A percentile compares a stretch with the other conserved stretches of the same genome.
These are phyloP conservation scores for Rhodeus uyekii DNA, from an alignment of 2,797 vertebrate genomes.

Conservation along the genomic window DNA sequence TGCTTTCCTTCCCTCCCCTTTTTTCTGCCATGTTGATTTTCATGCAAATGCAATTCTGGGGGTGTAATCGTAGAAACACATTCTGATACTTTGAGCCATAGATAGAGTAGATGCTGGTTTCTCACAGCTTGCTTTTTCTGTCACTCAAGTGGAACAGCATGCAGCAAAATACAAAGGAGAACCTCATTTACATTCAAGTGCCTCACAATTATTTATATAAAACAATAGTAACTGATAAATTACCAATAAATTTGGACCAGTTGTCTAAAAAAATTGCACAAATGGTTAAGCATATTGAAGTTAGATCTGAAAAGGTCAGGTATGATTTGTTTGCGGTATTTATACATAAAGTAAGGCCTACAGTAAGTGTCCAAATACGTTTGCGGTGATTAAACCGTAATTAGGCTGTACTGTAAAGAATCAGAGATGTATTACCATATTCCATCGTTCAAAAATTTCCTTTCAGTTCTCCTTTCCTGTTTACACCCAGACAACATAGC, in stretches of 20 bases:
- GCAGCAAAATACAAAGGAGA: neutral
- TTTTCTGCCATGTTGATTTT: slow-evolving; percentile 49
- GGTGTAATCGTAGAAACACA: slow-evolving; percentile 62
- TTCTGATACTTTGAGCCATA: slow-evolving; percentile 55
- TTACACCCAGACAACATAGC: neutral
- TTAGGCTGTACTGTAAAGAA: neutral
- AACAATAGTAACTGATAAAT: neutral
- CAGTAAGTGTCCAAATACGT: neutral
- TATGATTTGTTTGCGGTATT: neutral
- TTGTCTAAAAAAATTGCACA: neutral
- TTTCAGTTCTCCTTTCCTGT: neutral
- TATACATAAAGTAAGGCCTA: neutral
- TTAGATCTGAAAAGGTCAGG: neutral
- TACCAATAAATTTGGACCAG: too few species aligned
- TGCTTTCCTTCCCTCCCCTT: slow-evolving; percentile 13
- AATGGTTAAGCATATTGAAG: neutral
- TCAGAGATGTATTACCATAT: neutral
- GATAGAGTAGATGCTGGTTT: too few species aligned
- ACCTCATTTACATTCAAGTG: neutral
- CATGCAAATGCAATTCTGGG: slow-evolving; percentile 56
- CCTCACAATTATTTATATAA: too few species aligned
- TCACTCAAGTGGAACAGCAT: slow-evolving; percentile 11
- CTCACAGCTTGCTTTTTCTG: too few species aligned
- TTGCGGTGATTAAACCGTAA: neutral
- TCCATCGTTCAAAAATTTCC: neutral